Evolutionary conservation across 2,797 vertebrate species (phyloP).

Genomic region (Paramormyrops hopkinsi): DNA sequence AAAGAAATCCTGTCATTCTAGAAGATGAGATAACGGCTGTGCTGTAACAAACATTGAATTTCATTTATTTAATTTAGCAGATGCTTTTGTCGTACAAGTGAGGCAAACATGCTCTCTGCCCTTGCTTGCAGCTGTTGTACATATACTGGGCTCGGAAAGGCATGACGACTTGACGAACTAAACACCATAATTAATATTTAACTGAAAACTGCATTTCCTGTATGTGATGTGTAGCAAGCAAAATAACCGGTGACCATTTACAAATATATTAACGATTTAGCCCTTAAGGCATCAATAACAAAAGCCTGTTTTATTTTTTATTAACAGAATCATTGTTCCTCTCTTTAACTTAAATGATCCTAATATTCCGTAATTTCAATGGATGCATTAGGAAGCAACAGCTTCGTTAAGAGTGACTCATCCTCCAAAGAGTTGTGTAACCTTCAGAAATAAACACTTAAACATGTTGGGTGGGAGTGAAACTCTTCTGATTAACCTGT

Average conservation of each 20-base stretch:
- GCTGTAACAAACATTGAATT: not conserved
- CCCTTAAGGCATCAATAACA: not conserved
- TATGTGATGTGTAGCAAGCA: not conserved
- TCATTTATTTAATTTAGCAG: not conserved
- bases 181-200: not conserved
- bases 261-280: not conserved
- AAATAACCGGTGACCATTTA: not conserved
- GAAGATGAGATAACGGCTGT: not conserved
- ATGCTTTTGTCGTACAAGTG: not conserved
- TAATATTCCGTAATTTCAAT: not conserved
- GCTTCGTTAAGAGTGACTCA: not conserved
- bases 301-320: conserved; percentile 2
- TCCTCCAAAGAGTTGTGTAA: not conserved
- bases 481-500: not conserved
- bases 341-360: not conserved
- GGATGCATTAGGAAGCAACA: not conserved
- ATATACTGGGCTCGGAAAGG: not conserved
- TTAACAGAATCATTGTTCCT: not conserved
- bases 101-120: not conserved
- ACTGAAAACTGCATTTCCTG: not conserved
- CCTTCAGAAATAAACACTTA: not conserved
- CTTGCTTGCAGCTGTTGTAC: not conserved
- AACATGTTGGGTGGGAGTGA: not conserved
- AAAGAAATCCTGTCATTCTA: not conserved
- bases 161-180: not conserved